phyloP scores from a whole-genome alignment of 2,888 invertebrate genomes.

The Apodemia hepburni region DNA sequence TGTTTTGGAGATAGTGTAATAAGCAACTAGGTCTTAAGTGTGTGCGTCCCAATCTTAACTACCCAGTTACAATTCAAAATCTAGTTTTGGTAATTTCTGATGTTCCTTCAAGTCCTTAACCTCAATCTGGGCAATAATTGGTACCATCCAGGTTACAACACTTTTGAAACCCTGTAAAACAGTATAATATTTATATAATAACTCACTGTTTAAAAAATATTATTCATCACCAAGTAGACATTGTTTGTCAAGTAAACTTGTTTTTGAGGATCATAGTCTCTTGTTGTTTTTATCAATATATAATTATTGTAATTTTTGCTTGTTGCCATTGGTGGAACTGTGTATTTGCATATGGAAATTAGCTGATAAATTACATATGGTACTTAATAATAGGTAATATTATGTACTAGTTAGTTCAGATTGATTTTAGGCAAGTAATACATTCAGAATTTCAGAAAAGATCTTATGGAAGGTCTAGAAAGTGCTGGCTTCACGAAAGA shows the following conservation, averaged over 20 bases:
- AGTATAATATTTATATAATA: neutral
- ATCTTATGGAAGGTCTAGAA: neutral
- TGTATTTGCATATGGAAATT: constrained; percentile 5
- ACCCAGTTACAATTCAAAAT: neutral
- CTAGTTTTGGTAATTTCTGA: neutral
- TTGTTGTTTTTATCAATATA: neutral
- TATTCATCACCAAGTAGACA: neutral
- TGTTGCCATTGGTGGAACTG: constrained; percentile 10
- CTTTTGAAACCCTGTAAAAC: neutral
- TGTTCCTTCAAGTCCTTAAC: neutral
- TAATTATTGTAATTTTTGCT: constrained; percentile 10
- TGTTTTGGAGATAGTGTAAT: too few species aligned
- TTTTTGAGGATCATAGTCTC: neutral
- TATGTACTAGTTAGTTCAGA: neutral
- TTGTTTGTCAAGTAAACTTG: constrained; percentile 2
- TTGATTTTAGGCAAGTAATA: neutral
- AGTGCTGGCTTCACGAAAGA: neutral
- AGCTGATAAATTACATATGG: neutral
- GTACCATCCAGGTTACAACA: neutral
- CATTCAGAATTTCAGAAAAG: neutral
- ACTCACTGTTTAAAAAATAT: neutral
- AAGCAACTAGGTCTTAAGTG: too few species aligned
- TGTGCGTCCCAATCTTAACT: neutral
- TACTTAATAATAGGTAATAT: constrained; percentile 8
- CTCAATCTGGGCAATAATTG: neutral